Evolutionary conservation across 2,113 vertebrate genomes (phyloP), one percentile per base, ranked within the genome.

Genomic region (Fregetta grallaria): DNA sequence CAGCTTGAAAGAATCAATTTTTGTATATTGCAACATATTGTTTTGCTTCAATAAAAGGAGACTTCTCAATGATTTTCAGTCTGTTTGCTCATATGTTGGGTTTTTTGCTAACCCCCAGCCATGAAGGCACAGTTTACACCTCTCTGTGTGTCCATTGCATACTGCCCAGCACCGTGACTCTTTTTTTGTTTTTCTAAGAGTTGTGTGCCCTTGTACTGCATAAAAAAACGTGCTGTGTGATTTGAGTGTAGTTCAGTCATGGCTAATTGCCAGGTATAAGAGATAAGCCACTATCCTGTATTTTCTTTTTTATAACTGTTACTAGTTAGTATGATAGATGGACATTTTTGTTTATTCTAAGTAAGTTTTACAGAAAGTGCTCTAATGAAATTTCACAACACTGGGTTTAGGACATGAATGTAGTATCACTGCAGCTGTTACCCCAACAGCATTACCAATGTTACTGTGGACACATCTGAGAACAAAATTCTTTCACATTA

Each of bases 1-100:
- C 86, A 88, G 67, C 77, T 89, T 94, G 65, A 78, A 95, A 92
- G 34, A 94, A 93, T 79, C 73, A 47, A 25, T 87, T 74, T 58
- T 53, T 85, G 7, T 76, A 73, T 88, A 92, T 78, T 95, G 88
- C 68, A 94, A 42, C 45, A 38, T 56, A 77, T 9, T 65, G 36
- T 18, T 84, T 95, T 90, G 22, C 61, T 86, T 94, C 91, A 78
- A 47, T 68, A 42, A 85, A 78, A 86, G 55, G 59, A 92, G 71
- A 49, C 32, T 84, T 63, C 62, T 74, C 52, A 29, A 53, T 52
- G 73, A 66, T 91, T 93, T 88, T 58, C 66, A 81, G 55, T 44
- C 26, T 1, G 2, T 81, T 94, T 93, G 62, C 36, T 81, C 66
- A 15, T 29, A 14, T 71, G 34, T 9, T 52, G 68, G 3, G 1